These are phyloP conservation scores for Dinocampus coccinellae DNA, from an alignment of 2,888 invertebrate species.

Conservation along the genomic window DNA sequence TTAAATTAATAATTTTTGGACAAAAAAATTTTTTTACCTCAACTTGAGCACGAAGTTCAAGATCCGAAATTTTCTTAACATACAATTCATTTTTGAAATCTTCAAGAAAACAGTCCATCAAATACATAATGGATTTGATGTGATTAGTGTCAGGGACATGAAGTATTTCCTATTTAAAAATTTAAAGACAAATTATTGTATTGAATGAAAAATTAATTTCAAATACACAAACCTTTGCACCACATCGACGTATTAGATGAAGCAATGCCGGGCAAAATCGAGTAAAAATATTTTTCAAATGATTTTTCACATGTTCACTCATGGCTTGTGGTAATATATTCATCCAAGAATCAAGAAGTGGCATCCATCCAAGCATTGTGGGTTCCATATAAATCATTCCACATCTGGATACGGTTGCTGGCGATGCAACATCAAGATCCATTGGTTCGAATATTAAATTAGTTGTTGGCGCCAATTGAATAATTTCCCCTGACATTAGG, in stretches of 20 bases:
- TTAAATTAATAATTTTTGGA: not conserved
- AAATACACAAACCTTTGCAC: conserved; percentile 72
- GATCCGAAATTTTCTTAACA: conserved; percentile 78
- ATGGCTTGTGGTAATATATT: conserved; percentile 81
- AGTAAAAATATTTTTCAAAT: conserved; percentile 79
- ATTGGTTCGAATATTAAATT: conserved; percentile 95
- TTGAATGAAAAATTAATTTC: not conserved
- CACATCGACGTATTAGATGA: conserved; percentile 81
- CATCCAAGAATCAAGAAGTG: conserved; percentile 87
- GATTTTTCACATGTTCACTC: conserved; percentile 77
- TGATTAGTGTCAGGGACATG: conserved; percentile 88
- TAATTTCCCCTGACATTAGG: conserved; percentile 96
- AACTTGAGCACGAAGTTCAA: conserved; percentile 86
- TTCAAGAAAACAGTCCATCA: conserved; percentile 90
- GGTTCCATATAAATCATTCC: conserved; percentile 98
- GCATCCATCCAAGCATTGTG: conserved; percentile 89
- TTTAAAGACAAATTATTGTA: not conserved
- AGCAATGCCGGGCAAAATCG: conserved; percentile 87
- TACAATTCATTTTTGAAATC: conserved; percentile 85
- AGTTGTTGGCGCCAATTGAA: conserved; percentile 89
- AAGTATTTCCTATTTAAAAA: conserved; percentile 81
- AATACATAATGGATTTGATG: conserved; percentile 83
- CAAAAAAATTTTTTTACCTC: conserved; percentile 72
- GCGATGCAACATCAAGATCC: conserved; percentile 92
- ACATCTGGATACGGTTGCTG: conserved; percentile 93